Conservation (phyloP, 1,140 invertebrate species). For the Brachionus angularis region DNA sequence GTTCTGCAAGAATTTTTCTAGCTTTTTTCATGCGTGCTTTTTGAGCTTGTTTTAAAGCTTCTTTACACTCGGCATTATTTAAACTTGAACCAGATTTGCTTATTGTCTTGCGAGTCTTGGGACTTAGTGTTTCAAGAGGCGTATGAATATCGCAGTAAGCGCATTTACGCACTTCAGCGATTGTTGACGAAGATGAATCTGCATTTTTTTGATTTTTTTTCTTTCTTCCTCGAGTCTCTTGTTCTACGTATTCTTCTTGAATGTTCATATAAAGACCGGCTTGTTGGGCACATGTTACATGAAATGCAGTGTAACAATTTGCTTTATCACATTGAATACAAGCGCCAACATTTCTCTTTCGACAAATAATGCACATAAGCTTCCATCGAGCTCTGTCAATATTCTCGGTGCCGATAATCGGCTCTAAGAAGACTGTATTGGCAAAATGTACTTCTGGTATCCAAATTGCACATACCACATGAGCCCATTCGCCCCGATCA, state of each 20-base stretch:
- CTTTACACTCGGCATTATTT: slow-evolving; percentile 52
- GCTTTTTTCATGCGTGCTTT: slow-evolving; percentile 72
- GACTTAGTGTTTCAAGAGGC: slow-evolving; percentile 60
- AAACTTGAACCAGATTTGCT: background rate
- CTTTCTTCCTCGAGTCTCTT: slow-evolving; percentile 58
- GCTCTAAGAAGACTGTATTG: slow-evolving; percentile 82
- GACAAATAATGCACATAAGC: slow-evolving; percentile 91
- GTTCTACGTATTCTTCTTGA: slow-evolving; percentile 62
- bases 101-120: background rate
- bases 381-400: slow-evolving; percentile 92
- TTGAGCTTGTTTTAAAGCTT: slow-evolving; percentile 60
- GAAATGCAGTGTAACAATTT: slow-evolving; percentile 93
- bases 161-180: slow-evolving; percentile 77
- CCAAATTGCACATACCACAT: slow-evolving; percentile 97
- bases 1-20: slow-evolving; percentile 72
- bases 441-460: slow-evolving; percentile 97
- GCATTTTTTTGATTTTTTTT: slow-evolving; percentile 55
- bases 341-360: slow-evolving; percentile 83
- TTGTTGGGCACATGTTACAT: slow-evolving; percentile 96
- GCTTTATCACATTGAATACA: slow-evolving; percentile 96
- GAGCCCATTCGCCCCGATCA: slow-evolving; percentile 89
- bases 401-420: slow-evolving; percentile 89
- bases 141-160: slow-evolving; percentile 92
- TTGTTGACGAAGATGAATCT: background rate
- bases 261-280: slow-evolving; percentile 92